Evolutionary conservation across 2,113 vertebrate species (phyloP), one percentile per base, ranked within the genome.

Genomic region (Amblyopsis rosae): DNA sequence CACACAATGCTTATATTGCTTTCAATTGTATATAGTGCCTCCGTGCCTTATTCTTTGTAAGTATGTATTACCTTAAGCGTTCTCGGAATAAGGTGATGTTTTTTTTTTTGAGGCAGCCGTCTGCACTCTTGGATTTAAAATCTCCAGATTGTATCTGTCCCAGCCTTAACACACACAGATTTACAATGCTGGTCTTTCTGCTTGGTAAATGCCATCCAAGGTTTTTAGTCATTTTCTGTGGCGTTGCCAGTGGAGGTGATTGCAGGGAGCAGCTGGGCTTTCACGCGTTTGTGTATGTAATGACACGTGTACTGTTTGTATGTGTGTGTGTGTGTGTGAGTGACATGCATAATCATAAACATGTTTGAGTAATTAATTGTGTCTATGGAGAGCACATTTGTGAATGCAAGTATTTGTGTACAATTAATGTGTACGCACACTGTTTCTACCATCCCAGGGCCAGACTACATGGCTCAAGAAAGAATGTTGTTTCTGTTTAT

Each of bases 1-100:
- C 49, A 60, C 69, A 63, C 16, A 19, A 63, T 75, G 35, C 66
- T 70, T 69, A 78, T 73, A 75, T 82, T 82, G 69, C 67, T 65
- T 85, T 73, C 55, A 66, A 59, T 26, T 69, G 47, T 51, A 47
- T 51, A 47, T 26, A 50, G 70, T 59, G 66, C 56, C 32, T 10
- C 9, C 48, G 33, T 12, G 55, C 76, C 41, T 67, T 69, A 26
- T 75, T 76, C 61, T 59, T 12, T 57, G 54, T 59, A 49, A 73
- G 64, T 56, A 64, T 41, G 59, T 79, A 61, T 63, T 65, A 75
- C 69, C 48, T 51, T 70, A 56, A 48, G 71, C 46, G 67, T 57
- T 49, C 13, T 50, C 53, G 63, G 61, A 61, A 78, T 82, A 69
- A 65, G 73, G 59, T 15, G 41, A 59, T 79, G 12, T 35, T 33